phyloP scores from a whole-genome alignment of 2,113 vertebrate genomes.

The Poicephalus meyeri region DNA sequence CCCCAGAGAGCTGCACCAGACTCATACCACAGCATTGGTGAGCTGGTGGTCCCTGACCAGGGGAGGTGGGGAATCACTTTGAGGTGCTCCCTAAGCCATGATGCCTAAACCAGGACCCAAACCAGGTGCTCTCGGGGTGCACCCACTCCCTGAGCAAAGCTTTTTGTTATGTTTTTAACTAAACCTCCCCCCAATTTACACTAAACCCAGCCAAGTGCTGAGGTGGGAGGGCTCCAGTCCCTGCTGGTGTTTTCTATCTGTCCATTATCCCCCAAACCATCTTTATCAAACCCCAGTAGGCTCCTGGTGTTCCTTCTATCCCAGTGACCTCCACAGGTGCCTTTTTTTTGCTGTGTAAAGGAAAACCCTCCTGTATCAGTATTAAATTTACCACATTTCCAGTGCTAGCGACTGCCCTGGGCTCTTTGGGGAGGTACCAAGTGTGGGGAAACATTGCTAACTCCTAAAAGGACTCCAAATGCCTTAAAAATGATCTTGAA shows the following conservation, averaged over 20 bases:
- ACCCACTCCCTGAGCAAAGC: not conserved
- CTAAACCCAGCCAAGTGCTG: not conserved
- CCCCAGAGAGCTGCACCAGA: not conserved
- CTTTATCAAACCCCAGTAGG: not conserved
- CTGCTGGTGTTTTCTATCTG: not conserved
- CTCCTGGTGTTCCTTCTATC: not conserved
- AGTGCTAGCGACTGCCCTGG: not conserved
- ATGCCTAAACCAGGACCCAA: not conserved
- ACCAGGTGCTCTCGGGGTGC: not conserved
- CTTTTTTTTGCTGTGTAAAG: conserved; percentile 11
- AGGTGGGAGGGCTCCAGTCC: not conserved
- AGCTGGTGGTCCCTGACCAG: not conserved
- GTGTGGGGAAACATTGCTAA: accelerated
- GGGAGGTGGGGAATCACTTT: not conserved
- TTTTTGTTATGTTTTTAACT: not conserved
- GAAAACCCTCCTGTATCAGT: conserved; percentile 43
- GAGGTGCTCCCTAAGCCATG: not conserved
- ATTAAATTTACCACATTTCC: conserved; percentile 50
- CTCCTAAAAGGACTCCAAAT: not conserved
- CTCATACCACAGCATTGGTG: accelerated
- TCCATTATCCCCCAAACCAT: accelerated
- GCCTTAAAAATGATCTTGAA: not conserved
- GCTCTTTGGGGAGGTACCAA: not conserved
- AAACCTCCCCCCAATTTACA: accelerated
- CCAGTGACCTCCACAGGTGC: not conserved